Evolutionary conservation across 2,888 invertebrate species (phyloP).

Genomic region (Torymus texanus): DNA sequence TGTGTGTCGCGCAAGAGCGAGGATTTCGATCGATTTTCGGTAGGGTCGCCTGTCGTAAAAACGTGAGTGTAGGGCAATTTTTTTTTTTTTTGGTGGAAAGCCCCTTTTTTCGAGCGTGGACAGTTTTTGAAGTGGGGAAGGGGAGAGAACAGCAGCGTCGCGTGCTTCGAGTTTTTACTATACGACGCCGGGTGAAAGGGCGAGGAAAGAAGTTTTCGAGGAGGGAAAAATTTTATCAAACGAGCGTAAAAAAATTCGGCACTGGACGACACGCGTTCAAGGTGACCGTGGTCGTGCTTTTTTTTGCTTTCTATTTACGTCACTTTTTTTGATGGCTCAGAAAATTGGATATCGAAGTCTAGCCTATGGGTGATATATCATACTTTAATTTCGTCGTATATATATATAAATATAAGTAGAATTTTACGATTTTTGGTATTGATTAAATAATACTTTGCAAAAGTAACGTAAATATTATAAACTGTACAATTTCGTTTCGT

Average conservation of each 20-base stretch:
- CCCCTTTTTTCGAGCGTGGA: conserved; percentile 4
- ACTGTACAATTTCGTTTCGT: too few relatives aligned
- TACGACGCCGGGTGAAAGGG: too few relatives aligned
- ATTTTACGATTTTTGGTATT: too few relatives aligned
- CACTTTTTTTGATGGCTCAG: neutral
- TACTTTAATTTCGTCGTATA: too few relatives aligned
- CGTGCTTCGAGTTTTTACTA: conserved; percentile 37
- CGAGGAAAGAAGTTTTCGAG: conserved; percentile 8
- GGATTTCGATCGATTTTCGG: conserved; percentile 53
- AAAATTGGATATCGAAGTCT: too few relatives aligned
- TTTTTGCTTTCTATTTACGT: conserved; percentile 6
- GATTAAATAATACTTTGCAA: too few relatives aligned
- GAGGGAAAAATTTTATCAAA: conserved; percentile 1
- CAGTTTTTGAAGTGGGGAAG: conserved; percentile 24
- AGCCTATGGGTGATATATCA: too few relatives aligned
- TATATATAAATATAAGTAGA: too few relatives aligned
- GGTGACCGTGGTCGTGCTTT: neutral
- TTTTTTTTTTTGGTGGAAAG: conserved; percentile 61
- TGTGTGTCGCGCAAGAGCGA: conserved; percentile 43
- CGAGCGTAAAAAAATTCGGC: neutral
- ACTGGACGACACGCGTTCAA: neutral
- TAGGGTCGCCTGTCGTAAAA: conserved; percentile 41
- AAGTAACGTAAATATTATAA: too few relatives aligned
- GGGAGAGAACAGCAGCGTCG: neutral
- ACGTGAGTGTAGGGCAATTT: conserved; percentile 39